These are phyloP conservation scores for Euthynnus affinis DNA, from an alignment of 2,797 vertebrate species.

Conservation along the genomic window DNA sequence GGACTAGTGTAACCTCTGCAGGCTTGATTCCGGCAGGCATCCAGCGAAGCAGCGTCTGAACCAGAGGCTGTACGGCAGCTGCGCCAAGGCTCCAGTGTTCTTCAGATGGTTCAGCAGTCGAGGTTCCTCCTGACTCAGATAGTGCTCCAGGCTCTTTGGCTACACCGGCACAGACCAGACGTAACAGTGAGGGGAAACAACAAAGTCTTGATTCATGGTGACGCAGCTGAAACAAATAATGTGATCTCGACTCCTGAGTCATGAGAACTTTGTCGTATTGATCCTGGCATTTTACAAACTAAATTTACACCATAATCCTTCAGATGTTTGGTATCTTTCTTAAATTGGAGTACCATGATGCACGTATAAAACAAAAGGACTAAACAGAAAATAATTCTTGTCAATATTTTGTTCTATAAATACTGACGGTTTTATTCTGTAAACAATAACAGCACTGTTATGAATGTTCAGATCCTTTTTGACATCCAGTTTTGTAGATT, in stretches of 20 bases:
- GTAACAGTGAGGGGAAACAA: neutral
- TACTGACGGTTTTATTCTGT: neutral
- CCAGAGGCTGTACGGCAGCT: conserved; percentile 93
- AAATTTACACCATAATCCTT: neutral
- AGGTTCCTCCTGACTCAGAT: conserved; percentile 94
- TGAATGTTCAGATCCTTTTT: neutral
- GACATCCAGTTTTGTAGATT: neutral
- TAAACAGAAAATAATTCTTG: neutral
- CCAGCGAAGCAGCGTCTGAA: conserved; percentile 96
- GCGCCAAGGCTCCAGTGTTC: conserved; percentile 83
- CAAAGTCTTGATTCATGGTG: conserved; percentile 1
- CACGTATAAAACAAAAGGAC: neutral
- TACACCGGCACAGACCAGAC: conserved; percentile 59
- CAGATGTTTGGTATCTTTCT: neutral
- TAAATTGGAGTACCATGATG: neutral
- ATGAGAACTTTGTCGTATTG: neutral
- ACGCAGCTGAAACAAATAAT: neutral
- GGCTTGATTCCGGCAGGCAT: conserved; percentile 94
- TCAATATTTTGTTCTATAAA: neutral
- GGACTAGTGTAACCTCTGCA: conserved; percentile 89
- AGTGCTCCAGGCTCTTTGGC: conserved; percentile 97
- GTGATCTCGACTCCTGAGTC: neutral
- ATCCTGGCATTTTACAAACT: neutral
- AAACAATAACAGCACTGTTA: neutral
- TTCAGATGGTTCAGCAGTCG: conserved; percentile 92